phyloP scores from a whole-genome alignment of 1,140 invertebrate genomes.

The Drosophila malerkotliana region DNA sequence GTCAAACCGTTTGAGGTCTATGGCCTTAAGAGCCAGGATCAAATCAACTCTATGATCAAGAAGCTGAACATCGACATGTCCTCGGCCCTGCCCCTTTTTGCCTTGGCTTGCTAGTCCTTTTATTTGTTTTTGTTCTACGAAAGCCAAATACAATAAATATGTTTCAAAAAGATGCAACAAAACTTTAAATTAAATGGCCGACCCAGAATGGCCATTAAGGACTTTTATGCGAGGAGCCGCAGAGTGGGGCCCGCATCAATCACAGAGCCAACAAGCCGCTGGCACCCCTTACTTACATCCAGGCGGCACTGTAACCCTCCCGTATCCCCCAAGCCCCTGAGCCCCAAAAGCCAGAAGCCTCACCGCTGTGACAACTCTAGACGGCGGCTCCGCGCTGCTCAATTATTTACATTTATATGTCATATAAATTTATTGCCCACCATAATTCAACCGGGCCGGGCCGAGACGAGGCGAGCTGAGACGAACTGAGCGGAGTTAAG shows the following conservation, averaged over 20 bases:
- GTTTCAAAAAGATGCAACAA: constrained; percentile 46
- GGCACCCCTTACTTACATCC: constrained; percentile 24
- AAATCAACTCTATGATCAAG: constrained; percentile 83
- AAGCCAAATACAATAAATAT: constrained; percentile 35
- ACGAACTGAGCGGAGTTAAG: constrained; percentile 10
- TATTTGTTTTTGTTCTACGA: background rate
- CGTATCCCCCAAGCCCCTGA: constrained; percentile 2
- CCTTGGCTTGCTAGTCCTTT: constrained; percentile 27
- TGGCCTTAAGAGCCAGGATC: constrained; percentile 85
- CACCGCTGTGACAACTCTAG: constrained; percentile 59
- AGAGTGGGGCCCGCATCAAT: constrained; percentile 46
- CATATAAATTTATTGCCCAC: constrained; percentile 76
- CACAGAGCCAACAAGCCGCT: constrained; percentile 54
- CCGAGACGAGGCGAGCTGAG: constrained; percentile 14
- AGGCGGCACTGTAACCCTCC: background rate
- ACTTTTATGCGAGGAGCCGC: constrained; percentile 49
- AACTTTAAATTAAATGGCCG: constrained; percentile 68
- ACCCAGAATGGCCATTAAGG: constrained; percentile 66
- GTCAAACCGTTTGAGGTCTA: constrained; percentile 85
- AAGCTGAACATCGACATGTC: constrained; percentile 57
- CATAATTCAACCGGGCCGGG: constrained; percentile 64
- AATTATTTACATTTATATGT: constrained; percentile 83
- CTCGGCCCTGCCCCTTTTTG: constrained; percentile 32
- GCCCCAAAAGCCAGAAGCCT: constrained; percentile 13
- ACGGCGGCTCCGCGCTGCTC: constrained; percentile 56